Base-by-base conservation (phyloP, 2,888 invertebrate species). In the Nomada fucata region DNA sequence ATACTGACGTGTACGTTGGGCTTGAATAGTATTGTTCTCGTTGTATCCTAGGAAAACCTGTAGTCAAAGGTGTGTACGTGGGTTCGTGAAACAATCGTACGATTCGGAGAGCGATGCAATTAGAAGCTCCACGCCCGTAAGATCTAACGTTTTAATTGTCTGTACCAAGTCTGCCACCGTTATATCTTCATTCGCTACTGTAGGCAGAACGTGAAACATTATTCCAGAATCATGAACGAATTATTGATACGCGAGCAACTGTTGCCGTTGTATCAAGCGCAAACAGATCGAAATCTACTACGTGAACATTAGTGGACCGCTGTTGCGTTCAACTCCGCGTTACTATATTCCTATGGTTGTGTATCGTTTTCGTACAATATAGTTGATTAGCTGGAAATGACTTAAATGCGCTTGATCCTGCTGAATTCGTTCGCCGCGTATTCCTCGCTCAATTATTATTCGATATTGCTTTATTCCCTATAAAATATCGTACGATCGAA, bases 391-490 rank as follows among this genome's bases (percentile, higher is more conserved):
- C 81, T 74, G 82, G 69, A 74, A 81, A 75, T 63, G 64, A 63
- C 75, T 70, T 50, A 71, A 74, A 82, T 57, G 61, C 44, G 50
- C 59, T 69, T 69, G 78, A 76, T 82, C 82, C 65, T 65, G 79
- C 70, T 18, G 65, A 44, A 59, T 82, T 63, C 60, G 57, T 47
- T 76, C 72, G 70, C 42, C 52, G 59, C 71, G 55, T 73, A 50
- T 68, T 72, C 57, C 55, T 83, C 52, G 69, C 79, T 77, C 76
- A 65, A 84, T 85, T 89, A 89, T 88, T 89, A 86, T 83, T 86
- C 79, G 76, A 84, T 88, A 89, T 89, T 89, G 88, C 89, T 89
- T 89, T 82, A 75, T 84, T 81, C 79, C 47, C 67, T 83, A 82
- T 67, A 64, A 82, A 75, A 75, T 76, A 67, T 79, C 69, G 70